Conservation (phyloP, 1,140 invertebrate species). For the Drosophila gunungcola region DNA sequence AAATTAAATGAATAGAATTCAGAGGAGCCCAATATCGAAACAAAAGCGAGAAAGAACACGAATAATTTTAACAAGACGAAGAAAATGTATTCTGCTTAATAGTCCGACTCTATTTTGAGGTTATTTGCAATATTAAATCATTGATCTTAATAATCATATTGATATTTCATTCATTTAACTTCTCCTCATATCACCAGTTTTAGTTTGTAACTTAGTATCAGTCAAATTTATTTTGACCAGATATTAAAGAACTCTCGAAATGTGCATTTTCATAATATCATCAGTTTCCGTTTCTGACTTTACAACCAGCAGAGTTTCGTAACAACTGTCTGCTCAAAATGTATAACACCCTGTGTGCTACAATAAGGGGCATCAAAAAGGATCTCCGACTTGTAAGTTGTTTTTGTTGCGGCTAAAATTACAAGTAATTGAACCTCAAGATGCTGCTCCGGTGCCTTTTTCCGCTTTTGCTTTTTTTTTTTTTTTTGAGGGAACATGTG, state of each 20-base stretch:
- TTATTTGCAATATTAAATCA: no score
- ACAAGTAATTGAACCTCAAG: constrained; percentile 78
- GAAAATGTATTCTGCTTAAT: no score
- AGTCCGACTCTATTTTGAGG: no score
- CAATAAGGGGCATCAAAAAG: constrained; percentile 10
- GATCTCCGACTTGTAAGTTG: constrained; percentile 47
- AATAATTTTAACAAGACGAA: no score
- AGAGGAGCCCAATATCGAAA: neutral
- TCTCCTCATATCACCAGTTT: no score
- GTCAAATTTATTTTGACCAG: no score
- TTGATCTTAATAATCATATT: no score
- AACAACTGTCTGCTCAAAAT: neutral
- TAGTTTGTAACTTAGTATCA: no score
- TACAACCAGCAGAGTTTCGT: neutral
- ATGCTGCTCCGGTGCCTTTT: constrained; percentile 31
- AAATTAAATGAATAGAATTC: constrained; percentile 19
- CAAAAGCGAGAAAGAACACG: no score
- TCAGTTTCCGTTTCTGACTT: neutral
- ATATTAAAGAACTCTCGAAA: no score
- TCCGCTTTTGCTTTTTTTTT: constrained; percentile 12
- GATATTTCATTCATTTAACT: no score
- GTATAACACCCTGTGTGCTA: neutral
- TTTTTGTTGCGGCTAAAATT: constrained; percentile 76
- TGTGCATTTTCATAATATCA: neutral
- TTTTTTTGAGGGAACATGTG: constrained; percentile 52